These are phyloP conservation scores for Brachionus manjavacas DNA, from an alignment of 1,140 invertebrate species.

Conservation along the genomic window DNA sequence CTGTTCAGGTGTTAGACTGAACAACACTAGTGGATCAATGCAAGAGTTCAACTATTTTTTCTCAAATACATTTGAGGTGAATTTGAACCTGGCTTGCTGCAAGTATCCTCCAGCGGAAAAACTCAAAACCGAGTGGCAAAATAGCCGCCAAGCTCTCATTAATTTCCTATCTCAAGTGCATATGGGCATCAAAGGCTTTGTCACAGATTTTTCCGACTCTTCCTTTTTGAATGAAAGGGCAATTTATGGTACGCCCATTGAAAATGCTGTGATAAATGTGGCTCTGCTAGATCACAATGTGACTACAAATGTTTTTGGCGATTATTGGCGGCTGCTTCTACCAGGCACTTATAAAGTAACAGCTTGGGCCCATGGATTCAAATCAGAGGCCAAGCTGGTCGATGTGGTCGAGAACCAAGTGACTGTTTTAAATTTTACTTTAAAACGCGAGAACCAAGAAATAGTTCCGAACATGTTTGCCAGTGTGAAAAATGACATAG, in stretches of 20 bases:
- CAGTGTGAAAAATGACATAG: neutral
- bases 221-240: neutral
- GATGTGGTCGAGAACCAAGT: neutral
- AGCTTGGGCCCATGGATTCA: neutral
- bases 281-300: constrained; percentile 55
- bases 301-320: constrained; percentile 62
- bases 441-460: constrained; percentile 4
- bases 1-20: neutral
- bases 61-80: constrained; percentile 96
- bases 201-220: constrained; percentile 56
- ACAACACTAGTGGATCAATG: constrained; percentile 67
- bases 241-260: constrained; percentile 55
- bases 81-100: constrained; percentile 90
- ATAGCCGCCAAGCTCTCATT: constrained; percentile 7
- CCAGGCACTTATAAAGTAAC: constrained; percentile 70
- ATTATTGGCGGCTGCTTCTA: constrained; percentile 83
- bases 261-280: constrained; percentile 70
- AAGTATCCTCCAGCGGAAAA: constrained; percentile 71
- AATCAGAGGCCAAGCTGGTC: neutral
- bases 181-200: constrained; percentile 77
- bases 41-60: constrained; percentile 97
- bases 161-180: constrained; percentile 65
- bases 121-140: constrained; percentile 35
- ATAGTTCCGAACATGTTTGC: constrained; percentile 21
- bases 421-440: constrained; percentile 10